A percentile compares a stretch with the other conserved stretches of the same genome.
phyloP scores from a whole-genome alignment of 2,888 invertebrate species.

The Lochmaea crataegi region DNA sequence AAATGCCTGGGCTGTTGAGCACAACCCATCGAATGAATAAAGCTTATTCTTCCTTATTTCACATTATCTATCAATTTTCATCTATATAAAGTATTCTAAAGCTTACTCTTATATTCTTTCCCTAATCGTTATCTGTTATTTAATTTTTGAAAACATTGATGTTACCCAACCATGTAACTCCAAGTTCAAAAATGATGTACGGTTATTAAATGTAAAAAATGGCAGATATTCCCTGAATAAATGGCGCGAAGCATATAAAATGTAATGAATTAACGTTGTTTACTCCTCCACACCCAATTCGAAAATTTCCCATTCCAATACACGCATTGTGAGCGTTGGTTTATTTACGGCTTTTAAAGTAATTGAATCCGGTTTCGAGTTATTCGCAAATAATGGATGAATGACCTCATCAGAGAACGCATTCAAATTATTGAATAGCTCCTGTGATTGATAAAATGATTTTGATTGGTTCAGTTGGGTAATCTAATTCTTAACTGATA shows the following conservation, averaged over 20 bases:
- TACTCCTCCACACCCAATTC: constrained; percentile 26
- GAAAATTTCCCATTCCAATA: background rate
- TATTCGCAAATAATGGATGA: background rate
- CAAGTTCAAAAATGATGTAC: too few species aligned
- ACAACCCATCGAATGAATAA: too few species aligned
- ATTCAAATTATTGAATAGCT: background rate
- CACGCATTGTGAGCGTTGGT: constrained; percentile 17
- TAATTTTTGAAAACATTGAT: too few species aligned
- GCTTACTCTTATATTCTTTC: too few species aligned
- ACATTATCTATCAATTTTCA: too few species aligned
- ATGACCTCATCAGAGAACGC: constrained; percentile 1
- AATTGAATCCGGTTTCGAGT: constrained; percentile 23
- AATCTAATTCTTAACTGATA: too few species aligned
- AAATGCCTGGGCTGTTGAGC: too few species aligned
- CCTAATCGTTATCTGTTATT: too few species aligned
- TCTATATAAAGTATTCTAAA: too few species aligned
- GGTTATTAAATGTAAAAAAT: background rate
- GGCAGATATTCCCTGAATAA: constrained; percentile 20
- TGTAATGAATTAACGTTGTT: constrained; percentile 27
- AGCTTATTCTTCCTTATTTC: too few species aligned
- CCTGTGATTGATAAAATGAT: background rate
- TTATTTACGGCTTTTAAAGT: constrained; percentile 31
- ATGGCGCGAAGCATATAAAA: constrained; percentile 26
- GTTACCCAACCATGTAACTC: too few species aligned
- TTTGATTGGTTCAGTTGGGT: too few species aligned